Evolutionary conservation across 1,140 invertebrate genomes (phyloP).

Genomic region (Drosophila littoralis): DNA sequence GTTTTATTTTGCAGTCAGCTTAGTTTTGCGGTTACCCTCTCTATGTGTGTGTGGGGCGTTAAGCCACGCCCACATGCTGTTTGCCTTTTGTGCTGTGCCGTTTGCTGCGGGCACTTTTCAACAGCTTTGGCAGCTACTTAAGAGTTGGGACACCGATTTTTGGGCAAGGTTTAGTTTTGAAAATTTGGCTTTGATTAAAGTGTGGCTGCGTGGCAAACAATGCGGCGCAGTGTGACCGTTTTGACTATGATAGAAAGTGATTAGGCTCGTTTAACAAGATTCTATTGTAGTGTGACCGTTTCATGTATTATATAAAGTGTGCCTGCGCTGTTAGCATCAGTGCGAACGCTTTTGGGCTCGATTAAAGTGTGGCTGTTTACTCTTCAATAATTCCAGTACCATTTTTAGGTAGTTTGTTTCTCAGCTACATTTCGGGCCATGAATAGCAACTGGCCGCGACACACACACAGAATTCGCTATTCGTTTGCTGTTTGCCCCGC

Average conservation of each 20-base stretch:
- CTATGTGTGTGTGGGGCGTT: constrained; percentile 2
- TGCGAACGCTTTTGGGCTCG: not conserved
- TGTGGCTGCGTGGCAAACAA: constrained; percentile 19
- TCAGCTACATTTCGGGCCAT: constrained; percentile 65
- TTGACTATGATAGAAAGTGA: not conserved
- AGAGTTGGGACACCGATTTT: constrained; percentile 26
- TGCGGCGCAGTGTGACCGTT: constrained; percentile 22
- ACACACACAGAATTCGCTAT: constrained; percentile 2
- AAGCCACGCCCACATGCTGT: constrained; percentile 17
- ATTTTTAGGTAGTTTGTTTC: constrained; percentile 23
- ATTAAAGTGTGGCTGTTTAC: not conserved
- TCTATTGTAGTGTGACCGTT: not conserved
- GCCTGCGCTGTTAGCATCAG: not conserved
- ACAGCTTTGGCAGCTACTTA: constrained; percentile 52
- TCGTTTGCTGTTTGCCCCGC: not conserved
- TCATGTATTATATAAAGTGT: not conserved
- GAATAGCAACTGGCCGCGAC: too few relatives aligned
- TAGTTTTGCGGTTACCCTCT: constrained; percentile 57
- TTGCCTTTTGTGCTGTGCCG: constrained; percentile 23
- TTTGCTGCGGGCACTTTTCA: constrained; percentile 24
- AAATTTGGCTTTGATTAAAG: constrained; percentile 16
- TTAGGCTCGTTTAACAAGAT: too few relatives aligned
- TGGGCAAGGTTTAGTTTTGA: constrained; percentile 3
- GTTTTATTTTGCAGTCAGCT: constrained; percentile 59
- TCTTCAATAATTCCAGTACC: not conserved